Percentiles rank a stretch among this genome's conserved stretches.
phyloP scores from a whole-genome alignment of 2,888 invertebrate genomes.

The Mactromeris polynyma region DNA sequence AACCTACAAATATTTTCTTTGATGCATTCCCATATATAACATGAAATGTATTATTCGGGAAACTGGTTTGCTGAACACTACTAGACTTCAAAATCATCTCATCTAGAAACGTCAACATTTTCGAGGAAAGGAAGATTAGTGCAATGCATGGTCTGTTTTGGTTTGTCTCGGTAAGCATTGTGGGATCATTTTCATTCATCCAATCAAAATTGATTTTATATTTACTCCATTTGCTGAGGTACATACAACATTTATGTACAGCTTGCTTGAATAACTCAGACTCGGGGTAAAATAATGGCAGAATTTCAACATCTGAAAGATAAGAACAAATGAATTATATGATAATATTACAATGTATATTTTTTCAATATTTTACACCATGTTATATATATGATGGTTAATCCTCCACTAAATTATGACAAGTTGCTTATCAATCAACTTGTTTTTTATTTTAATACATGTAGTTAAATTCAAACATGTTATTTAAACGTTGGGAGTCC shows the following conservation, averaged over 20 bases:
- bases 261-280: not conserved
- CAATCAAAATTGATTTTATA: conserved; percentile 25
- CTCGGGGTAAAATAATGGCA: conserved; percentile 26
- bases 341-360: too few species aligned
- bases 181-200: not conserved
- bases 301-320: conserved; percentile 11
- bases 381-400: too few species aligned
- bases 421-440: too few species aligned
- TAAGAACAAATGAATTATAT: not conserved
- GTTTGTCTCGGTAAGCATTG: not conserved
- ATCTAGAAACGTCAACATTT: conserved; percentile 23
- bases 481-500: too few species aligned
- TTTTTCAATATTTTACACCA: too few species aligned
- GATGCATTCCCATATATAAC: not conserved
- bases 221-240: conserved; percentile 17
- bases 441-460: too few species aligned
- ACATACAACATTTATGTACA: conserved; percentile 4
- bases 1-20: conserved; percentile 19
- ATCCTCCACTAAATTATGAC: too few species aligned
- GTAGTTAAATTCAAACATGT: too few species aligned
- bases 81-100: not conserved
- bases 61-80: not conserved
- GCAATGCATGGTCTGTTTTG: not conserved
- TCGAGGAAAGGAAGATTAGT: conserved; percentile 16
- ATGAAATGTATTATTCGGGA: not conserved